phyloP scores from a whole-genome alignment of 1,140 invertebrate species.

The Bemisia tabaci region DNA sequence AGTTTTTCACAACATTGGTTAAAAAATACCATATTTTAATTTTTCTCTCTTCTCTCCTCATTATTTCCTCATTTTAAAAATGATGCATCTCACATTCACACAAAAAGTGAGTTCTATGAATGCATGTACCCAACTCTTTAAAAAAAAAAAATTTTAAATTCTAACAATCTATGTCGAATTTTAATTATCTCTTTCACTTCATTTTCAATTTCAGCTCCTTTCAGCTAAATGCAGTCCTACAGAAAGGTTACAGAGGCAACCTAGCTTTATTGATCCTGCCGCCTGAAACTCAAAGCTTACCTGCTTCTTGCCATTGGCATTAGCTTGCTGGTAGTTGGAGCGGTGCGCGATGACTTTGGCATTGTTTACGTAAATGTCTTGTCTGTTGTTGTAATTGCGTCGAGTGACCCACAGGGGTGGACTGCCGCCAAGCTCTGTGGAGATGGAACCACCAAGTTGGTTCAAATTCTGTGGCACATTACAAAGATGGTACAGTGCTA shows the following conservation, averaged over 20 bases:
- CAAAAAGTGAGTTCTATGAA: not conserved
- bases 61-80: no score
- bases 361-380: slow-evolving; percentile 68
- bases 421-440: slow-evolving; percentile 61
- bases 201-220: no score
- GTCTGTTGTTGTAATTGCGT: slow-evolving; percentile 35
- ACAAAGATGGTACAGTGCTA: not conserved
- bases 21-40: no score
- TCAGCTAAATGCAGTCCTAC: no score
- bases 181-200: not conserved
- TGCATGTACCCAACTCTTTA: not conserved
- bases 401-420: slow-evolving; percentile 65
- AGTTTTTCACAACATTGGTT: no score
- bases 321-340: slow-evolving; percentile 47
- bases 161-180: not conserved
- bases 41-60: no score
- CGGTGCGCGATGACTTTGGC: slow-evolving; percentile 50
- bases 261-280: no score
- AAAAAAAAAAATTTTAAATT: not conserved
- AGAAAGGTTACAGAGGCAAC: no score
- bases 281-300: no score
- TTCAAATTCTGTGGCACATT: slow-evolving; percentile 41
- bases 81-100: no score
- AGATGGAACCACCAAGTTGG: slow-evolving; percentile 45
- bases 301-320: slow-evolving; percentile 46